A percentile compares a stretch with the other conserved stretches of the same genome.
phyloP scores from a whole-genome alignment of 2,888 invertebrate genomes.

The Troglohyphantes excavatus region DNA sequence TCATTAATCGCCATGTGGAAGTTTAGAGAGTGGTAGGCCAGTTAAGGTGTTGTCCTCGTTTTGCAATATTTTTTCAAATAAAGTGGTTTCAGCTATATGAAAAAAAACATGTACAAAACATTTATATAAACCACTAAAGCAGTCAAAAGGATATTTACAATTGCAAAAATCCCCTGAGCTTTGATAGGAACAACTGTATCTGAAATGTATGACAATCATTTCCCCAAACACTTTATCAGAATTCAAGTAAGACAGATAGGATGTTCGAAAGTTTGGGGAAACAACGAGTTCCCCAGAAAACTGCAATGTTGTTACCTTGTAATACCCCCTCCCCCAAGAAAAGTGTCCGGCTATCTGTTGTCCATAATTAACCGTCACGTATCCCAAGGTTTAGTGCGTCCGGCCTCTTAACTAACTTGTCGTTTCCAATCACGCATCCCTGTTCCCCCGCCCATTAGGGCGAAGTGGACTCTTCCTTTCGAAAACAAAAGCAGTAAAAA shows the following conservation, averaged over 20 bases:
- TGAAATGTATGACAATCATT: no score
- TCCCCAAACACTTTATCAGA: no score
- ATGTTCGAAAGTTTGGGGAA: background rate
- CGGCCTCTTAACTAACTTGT: conserved; percentile 45
- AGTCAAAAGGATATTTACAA: no score
- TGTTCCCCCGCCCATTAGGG: conserved; percentile 14
- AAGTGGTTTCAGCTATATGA: no score
- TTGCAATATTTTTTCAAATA: no score
- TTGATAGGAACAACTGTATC: no score
- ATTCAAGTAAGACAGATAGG: background rate
- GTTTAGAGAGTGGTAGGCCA: no score
- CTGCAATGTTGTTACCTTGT: background rate
- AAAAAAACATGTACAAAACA: no score
- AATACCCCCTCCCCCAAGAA: conserved; percentile 16
- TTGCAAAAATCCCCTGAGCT: no score
- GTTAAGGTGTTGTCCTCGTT: no score
- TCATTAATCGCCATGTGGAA: no score
- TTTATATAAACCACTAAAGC: no score
- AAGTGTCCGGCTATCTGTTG: background rate
- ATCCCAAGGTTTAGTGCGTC: conserved; percentile 2
- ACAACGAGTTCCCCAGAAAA: background rate
- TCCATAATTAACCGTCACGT: conserved; percentile 50
- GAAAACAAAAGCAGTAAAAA: conserved; percentile 36
- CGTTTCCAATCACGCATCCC: conserved; percentile 47
- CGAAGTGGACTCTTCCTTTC: background rate